phyloP scores from a whole-genome alignment of 2,113 vertebrate species.

The Elaphurus davidianus region DNA sequence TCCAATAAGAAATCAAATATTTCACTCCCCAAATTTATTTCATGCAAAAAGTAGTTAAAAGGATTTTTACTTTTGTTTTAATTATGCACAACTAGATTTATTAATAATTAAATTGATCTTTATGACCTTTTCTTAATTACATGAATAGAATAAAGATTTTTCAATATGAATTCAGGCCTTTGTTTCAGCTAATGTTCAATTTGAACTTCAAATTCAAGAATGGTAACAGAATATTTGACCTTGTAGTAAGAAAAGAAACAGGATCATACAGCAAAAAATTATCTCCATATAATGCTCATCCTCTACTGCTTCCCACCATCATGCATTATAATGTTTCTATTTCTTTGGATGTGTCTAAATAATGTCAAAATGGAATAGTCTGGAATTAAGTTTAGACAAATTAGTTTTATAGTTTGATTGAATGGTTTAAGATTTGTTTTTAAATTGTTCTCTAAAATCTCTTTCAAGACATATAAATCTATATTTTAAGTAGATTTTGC shows the following conservation, averaged over 20 bases:
- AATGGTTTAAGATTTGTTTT: neutral
- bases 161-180: neutral
- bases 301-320: neutral
- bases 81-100: neutral
- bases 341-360: neutral
- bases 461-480: neutral
- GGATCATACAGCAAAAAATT: neutral
- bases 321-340: neutral
- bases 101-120: neutral
- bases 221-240: neutral
- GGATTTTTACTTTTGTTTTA: neutral
- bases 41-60: neutral
- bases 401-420: neutral
- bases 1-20: neutral
- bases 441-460: neutral
- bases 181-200: neutral
- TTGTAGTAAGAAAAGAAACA: neutral
- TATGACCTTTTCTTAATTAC: neutral
- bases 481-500: neutral
- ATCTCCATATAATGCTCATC: neutral
- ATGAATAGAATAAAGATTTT: neutral
- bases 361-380: neutral
- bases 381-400: neutral
- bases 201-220: neutral
- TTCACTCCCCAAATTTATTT: neutral